Percentiles rank a stretch among this genome's conserved stretches.
Conservation (phyloP, 1,140 invertebrate species). For the Camponotus vicinus region DNA sequence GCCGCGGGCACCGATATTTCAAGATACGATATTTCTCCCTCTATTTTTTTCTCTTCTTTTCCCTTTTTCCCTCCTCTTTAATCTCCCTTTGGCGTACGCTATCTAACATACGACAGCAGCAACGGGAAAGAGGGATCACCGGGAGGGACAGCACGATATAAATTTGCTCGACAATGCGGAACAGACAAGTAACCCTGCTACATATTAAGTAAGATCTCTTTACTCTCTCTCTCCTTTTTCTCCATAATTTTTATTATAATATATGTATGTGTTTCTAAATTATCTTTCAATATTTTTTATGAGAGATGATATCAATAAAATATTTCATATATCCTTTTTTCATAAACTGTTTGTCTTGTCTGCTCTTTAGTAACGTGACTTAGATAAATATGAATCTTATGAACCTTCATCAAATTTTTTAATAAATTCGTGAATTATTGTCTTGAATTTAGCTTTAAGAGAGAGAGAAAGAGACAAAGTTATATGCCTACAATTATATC, state of each 20-base stretch:
- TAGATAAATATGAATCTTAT: slow-evolving; percentile 48
- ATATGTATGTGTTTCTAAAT: neutral
- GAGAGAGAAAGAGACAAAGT: neutral
- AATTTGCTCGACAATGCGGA: slow-evolving; percentile 60
- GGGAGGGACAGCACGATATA: slow-evolving; percentile 51
- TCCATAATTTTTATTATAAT: slow-evolving; percentile 29
- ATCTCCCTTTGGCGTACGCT: slow-evolving; percentile 47
- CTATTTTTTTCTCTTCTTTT: slow-evolving; percentile 13
- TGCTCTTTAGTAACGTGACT: slow-evolving; percentile 27
- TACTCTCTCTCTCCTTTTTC: slow-evolving; percentile 12
- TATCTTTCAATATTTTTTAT: neutral
- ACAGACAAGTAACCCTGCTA: slow-evolving; percentile 59
- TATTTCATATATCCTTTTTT: neutral
- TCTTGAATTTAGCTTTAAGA: neutral
- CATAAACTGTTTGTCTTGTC: neutral
- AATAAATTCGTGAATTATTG: neutral
- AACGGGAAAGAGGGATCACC: slow-evolving; percentile 54
- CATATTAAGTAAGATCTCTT: slow-evolving; percentile 43
- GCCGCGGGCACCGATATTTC: slow-evolving; percentile 59
- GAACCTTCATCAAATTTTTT: slow-evolving; percentile 53
- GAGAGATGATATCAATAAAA: neutral
- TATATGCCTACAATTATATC: slow-evolving; percentile 34
- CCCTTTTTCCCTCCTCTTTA: slow-evolving; percentile 13
- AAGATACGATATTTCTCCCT: slow-evolving; percentile 49
- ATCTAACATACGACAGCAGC: slow-evolving; percentile 52